Evolutionary conservation across 1,140 invertebrate genomes (phyloP).

Genomic region (Protaetia brevitarsis): DNA sequence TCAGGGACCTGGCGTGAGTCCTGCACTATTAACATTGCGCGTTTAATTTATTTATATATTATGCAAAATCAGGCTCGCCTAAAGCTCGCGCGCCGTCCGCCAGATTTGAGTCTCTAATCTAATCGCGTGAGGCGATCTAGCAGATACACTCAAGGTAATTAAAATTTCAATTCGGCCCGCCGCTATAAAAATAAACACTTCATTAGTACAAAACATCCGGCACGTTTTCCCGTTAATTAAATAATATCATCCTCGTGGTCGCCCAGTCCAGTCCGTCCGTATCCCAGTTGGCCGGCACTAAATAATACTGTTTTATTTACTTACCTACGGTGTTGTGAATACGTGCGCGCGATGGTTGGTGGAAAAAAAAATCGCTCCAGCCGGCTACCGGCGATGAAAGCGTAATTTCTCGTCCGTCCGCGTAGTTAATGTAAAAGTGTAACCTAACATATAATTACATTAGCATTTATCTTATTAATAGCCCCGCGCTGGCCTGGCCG

Average conservation of each 20-base stretch:
- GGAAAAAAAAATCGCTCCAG: conserved; percentile 3
- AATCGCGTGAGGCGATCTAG: background rate
- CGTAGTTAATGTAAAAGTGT: conserved; percentile 18
- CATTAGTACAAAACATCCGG: background rate
- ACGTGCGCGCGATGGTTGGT: background rate
- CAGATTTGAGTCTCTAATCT: conserved; percentile 1
- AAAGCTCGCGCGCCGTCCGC: background rate
- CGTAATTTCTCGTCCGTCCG: conserved; percentile 10
- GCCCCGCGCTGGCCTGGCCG: background rate
- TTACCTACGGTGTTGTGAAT: too few relatives aligned
- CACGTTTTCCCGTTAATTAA: conserved; percentile 6
- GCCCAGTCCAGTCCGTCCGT: background rate
- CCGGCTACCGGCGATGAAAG: background rate
- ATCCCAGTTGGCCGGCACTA: background rate
- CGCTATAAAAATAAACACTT: conserved; percentile 15
- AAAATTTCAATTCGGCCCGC: background rate
- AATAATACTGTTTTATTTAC: conserved; percentile 17
- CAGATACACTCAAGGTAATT: conserved; percentile 6
- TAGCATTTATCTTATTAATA: conserved; percentile 19
- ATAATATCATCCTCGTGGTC: background rate
- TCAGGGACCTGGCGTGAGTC: too few relatives aligned
- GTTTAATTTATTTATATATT: conserved; percentile 14
- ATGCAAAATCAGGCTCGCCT: conserved; percentile 15
- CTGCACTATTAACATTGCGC: too few relatives aligned
- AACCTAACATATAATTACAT: conserved; percentile 18